Evolutionary conservation across 2,888 invertebrate species (phyloP).

Genomic region (Pachymerium ferrugineum): DNA sequence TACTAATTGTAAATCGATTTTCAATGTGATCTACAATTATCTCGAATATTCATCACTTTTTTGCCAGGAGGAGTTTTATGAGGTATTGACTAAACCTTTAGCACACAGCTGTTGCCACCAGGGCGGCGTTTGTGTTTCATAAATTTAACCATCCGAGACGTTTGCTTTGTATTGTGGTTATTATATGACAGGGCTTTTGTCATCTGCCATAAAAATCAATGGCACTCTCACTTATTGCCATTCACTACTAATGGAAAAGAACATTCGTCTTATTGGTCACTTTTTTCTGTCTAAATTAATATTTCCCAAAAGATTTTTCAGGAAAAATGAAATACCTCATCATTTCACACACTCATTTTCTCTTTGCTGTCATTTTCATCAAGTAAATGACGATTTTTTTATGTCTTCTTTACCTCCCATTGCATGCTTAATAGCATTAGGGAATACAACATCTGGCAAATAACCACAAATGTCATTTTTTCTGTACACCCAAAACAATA

Average conservation of each 20-base stretch:
- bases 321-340: neutral
- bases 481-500: neutral
- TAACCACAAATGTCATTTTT: neutral
- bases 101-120: no score
- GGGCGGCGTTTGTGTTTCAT: neutral
- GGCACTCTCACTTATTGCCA: conserved; percentile 14
- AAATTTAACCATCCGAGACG: conserved; percentile 5
- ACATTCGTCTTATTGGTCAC: neutral
- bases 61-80: no score
- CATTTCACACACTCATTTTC: no score
- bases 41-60: no score
- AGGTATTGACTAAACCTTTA: no score
- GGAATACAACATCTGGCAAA: neutral
- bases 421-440: neutral
- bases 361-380: no score
- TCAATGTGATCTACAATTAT: no score
- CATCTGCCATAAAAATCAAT: conserved; percentile 1
- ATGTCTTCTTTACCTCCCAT: no score
- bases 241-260: conserved; percentile 16
- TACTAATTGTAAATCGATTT: no score
- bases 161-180: neutral
- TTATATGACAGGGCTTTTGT: conserved; percentile 11
- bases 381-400: no score
- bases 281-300: neutral
- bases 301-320: no score